These are phyloP conservation scores for Orcinus orca DNA, from an alignment of 2,113 vertebrate species.

Conservation along the genomic window DNA sequence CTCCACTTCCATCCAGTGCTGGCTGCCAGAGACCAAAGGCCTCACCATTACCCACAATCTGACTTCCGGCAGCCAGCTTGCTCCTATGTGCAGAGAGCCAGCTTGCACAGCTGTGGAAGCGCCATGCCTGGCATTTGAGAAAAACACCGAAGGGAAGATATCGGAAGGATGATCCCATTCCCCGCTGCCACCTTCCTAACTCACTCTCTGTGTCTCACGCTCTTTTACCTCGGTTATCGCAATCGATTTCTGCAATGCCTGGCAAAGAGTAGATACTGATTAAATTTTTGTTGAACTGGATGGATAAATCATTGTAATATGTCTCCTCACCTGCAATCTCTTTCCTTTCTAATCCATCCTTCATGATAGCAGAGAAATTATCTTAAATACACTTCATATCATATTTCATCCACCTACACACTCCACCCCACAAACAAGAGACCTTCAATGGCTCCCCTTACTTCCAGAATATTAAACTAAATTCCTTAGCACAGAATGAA, in stretches of 20 bases:
- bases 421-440: not conserved
- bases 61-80: not conserved
- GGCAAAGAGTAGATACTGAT: not conserved
- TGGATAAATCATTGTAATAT: not conserved
- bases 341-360: not conserved
- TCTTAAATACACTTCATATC: not conserved
- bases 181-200: not conserved
- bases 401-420: not conserved
- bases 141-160: not conserved
- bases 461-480: not conserved
- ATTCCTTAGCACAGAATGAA: not conserved
- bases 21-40: not conserved
- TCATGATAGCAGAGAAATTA: not conserved
- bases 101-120: not conserved
- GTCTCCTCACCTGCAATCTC: not conserved
- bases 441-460: not conserved
- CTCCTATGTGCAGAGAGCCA: not conserved
- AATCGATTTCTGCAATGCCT: not conserved
- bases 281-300: not conserved
- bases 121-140: not conserved
- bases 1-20: too few relatives aligned
- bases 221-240: not conserved
- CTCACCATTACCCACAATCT: not conserved
- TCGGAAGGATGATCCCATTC: not conserved
- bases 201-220: not conserved